Evolutionary conservation across 2,888 invertebrate species (phyloP), one percentile per base, ranked within the genome.

Genomic region (Lasioglossum zephyrum): DNA sequence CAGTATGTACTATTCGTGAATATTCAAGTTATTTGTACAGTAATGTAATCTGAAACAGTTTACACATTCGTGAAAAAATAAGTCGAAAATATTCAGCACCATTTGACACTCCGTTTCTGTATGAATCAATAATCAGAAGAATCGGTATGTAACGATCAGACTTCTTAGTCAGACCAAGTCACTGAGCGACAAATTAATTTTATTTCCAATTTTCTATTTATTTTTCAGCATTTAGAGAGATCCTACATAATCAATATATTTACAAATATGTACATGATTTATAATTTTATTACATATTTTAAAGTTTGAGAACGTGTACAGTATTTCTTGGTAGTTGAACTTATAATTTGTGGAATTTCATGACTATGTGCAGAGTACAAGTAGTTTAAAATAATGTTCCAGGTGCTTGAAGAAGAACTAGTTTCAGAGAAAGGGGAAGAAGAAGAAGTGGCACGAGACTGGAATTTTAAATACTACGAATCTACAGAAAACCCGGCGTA

Each of bases 381-480:
- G 39, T 73, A 49, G 41, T 31, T 72, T 74, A 69, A 81, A 76
- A 73, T 76, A 81, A 81, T 77, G 66, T 87, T 84, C 53, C 57
- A 87, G 87, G 49, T 53, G 49, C 36, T 36, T 18, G 75, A 63
- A 31, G 73, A 81, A 18, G 79, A 84, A 79, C 53, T 49, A 53
- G 69, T 85, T 47, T 72, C 77, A 4, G 75, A 74, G 11, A 70
- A 31, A n/a, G 84, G 69, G 18, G 49, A 78, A 63, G 87, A 74
- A 75, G 86, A 84, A 69, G 85, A 78, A 41, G 77, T 79, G 41
- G 78, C 69, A 16, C 75, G 36, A 18, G 89, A 91, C 75, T 79
- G 79, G 81, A 90, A 91, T 88, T 91, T 88, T 76, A 69, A 86
- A 77, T 78, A 85, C 77, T 88, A 88, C 69, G 69, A 87, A 39